Base-by-base conservation (phyloP, 2,113 vertebrate genomes). In the Danio rerio region DNA sequence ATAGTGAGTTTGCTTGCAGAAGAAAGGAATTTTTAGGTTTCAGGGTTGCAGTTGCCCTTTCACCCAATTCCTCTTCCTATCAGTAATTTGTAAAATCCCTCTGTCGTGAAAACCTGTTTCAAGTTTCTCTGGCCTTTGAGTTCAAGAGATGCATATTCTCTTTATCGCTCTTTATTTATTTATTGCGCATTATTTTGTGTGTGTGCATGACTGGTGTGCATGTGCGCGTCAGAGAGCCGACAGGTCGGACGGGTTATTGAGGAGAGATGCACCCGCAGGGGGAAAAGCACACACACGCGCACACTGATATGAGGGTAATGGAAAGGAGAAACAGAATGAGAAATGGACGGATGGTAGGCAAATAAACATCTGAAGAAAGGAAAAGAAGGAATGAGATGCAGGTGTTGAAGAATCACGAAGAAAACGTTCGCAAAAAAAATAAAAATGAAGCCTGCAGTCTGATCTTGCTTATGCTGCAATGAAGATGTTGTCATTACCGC, bases 221-320 rank as follows among this genome's bases (percentile, higher is more conserved):
- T 78, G 58, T 42, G 56, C 50, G 74, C 62, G 45, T 87, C 78
- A 88, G 85, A 87, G 86, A 89, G 89, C 86, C 85, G 91, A 92
- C 92, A 88, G 91, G 92, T 91, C 86, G 42, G 88, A 90, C 91
- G 83, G 88, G 91, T 89, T 84, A 83, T 45, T 79, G 88, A 89
- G 87, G 88, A 73, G 71, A 55, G 15, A 87, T 89, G 79, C 82
- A 77, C 90, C 89, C 83, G 88, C 84, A 82, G 87, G 85, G 87
- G 86, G 83, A 78, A 31, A 31, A 31, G 31, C 31, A 31, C 31
- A 31, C 31, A 31, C 31, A 31, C 31, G 82, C 78, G 83, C 81
- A 85, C 16, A 63, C 53, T 63, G 66, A 80, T 58, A 80, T 76
- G 62, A 89, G 88, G 83, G 86, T 77, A 78, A 76, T 52, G 42